Evolutionary conservation across 1,140 invertebrate species (phyloP).

Genomic region (Cydia splendana): DNA sequence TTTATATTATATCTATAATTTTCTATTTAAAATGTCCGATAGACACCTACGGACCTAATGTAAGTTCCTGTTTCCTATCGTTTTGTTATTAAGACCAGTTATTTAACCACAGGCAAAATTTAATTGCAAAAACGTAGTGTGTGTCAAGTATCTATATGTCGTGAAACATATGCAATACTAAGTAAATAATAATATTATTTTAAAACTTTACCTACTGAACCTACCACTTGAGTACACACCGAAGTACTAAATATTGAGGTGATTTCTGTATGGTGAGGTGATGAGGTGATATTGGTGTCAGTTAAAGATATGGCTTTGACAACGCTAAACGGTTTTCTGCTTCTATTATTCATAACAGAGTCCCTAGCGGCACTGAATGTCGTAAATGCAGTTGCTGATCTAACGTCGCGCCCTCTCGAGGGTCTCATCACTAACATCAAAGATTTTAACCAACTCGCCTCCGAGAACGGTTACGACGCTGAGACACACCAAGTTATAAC

Average conservation of each 20-base stretch:
- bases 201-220: no score
- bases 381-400: background rate
- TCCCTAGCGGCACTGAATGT: background rate
- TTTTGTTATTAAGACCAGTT: no score
- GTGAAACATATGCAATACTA: no score
- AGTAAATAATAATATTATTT: no score
- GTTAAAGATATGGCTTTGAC: background rate
- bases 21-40: no score
- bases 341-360: background rate
- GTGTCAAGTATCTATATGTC: no score
- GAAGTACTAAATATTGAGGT: background rate
- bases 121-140: no score
- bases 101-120: no score
- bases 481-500: background rate
- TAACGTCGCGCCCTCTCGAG: conserved; percentile 7
- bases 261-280: background rate
- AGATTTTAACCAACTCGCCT: background rate
- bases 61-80: no score
- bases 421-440: background rate
- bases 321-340: background rate
- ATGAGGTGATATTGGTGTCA: background rate
- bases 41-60: no score
- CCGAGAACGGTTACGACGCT: background rate
- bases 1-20: no score
- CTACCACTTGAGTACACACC: background rate